Base-by-base conservation (phyloP, 2,113 vertebrate genomes). In the Megatriorchis doriae region DNA sequence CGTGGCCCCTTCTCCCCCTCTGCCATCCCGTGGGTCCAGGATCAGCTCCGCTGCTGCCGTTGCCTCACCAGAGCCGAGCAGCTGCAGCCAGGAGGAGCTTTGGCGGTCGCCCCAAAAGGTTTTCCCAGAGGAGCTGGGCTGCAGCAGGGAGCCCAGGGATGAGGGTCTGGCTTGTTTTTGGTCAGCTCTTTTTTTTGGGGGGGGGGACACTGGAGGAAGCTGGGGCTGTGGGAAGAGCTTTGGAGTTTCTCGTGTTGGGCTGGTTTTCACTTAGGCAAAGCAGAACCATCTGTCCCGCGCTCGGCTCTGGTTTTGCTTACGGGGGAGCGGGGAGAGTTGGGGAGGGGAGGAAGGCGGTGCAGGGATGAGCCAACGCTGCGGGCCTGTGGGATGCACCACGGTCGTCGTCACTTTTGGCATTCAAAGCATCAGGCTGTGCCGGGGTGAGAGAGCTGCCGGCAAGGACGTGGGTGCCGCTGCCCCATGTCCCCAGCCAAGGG, bases 361-460 rank as follows among this genome's bases (percentile, higher is more conserved):
- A 7, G 77, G 85, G 85, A 73, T 1, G 21, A 83, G 82, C 26
- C 8, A 32, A 1, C 2, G 3, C 68, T 8, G 75, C 3, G 10
- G 47, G 36, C n/a, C 16, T 1, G 2, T 8, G 5, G 71, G 65
- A 58, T 2, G 23, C 1, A 0, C 62, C 0, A 1, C 6, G 72
- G 38, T 27, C 16, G 1, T 20, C 5, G 0, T 10, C 0, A 3
- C 34, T 23, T 29, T 43, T 2, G 11, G 59, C 42, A 4, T 13
- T 26, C 25, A 7, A n/a, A 70, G 53, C 6, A 0, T 1, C 1
- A 45, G 61, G 77, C 70, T 14, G 31, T 17, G 74, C 11, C 1
- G 4, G 42, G 36, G 12, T 9, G 56, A 19, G 59, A 81, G 71
- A 53, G 50, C 26, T 1, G 4, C 50, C 1, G 4, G 40, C 0